phyloP scores from a whole-genome alignment of 2,888 invertebrate species.

The Palloptera scutellata region DNA sequence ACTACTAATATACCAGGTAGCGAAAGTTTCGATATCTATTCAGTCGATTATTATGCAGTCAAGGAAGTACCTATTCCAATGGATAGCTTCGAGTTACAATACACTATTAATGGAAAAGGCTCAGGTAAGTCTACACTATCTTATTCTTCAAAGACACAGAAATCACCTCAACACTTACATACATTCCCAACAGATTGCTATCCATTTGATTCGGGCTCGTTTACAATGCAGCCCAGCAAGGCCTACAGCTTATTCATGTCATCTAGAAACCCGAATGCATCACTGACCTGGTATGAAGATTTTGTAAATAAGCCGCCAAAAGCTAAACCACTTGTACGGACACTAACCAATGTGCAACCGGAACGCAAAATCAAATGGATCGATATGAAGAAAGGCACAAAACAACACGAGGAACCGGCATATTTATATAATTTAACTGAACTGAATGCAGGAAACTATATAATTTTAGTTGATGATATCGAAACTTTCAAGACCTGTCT shows the following conservation, averaged over 20 bases:
- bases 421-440: constrained; percentile 40
- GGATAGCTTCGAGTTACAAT: constrained; percentile 23
- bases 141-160: too few species aligned
- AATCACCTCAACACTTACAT: background rate
- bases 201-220: constrained; percentile 2
- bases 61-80: constrained; percentile 44
- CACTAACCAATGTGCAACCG: constrained; percentile 48
- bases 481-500: constrained; percentile 29
- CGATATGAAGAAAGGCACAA: constrained; percentile 31
- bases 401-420: too few species aligned
- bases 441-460: constrained; percentile 46
- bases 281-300: constrained; percentile 49
- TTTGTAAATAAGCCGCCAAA: constrained; percentile 54
- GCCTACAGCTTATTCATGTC: constrained; percentile 30
- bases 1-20: constrained; percentile 44
- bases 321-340: constrained; percentile 50
- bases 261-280: constrained; percentile 1
- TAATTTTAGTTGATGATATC: constrained; percentile 40
- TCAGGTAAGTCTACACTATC: constrained; percentile 21
- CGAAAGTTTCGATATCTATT: constrained; percentile 42
- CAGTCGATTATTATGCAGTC: constrained; percentile 47
- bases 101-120: constrained; percentile 28
- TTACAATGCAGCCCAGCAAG: background rate
- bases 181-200: constrained; percentile 38
- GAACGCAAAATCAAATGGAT: constrained; percentile 46